Evolutionary conservation across 2,113 vertebrate species (phyloP), one percentile per base, ranked within the genome.

Genomic region (Triplophysa dalaica): DNA sequence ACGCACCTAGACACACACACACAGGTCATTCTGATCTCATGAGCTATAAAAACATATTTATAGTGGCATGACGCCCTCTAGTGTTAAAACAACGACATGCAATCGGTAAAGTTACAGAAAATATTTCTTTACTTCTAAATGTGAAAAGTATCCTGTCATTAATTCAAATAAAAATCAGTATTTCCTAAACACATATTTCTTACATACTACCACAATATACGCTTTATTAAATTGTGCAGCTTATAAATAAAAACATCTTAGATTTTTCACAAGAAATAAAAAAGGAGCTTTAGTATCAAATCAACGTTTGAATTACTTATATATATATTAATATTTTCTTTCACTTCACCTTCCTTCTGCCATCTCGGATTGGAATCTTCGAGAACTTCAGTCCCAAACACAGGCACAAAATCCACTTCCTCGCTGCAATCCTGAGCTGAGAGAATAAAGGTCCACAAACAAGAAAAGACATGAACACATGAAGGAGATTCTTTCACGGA

Each of bases 351-450:
- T 85, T 85, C 83, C 17, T 83, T 63, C 13, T 14, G 1, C 29
- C 24, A 6, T 61, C 70, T 82, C 8, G 24, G 61, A 50, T 74
- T 81, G 66, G 22, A 41, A 58, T 89, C 90, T 67, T 92, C 87
- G 85, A 86, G 90, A 77, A 92, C 75, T 54, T 95, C 88, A 72
- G 94, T 95, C 52, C 90, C 89, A 93, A 97, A 95, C 64, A 95
- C 52, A 0, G 92, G 85, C 70, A 85, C 60, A 90, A 81, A 72
- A 6, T 22, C 48, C 7, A 87, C 86, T 78, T 89, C 89, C 60
- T 91, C 88, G 69, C 90, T 87, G 69, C 64, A 65, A 48, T 1
- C 63, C 82, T 82, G 85, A 52, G 69, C 93, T 95, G 66, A 19
- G 81, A 38, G 48, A n/a, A 43, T 24, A 54, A 4, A 7, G 63